phyloP scores from a whole-genome alignment of 2,113 vertebrate genomes.

The Dicerorhinus sumatrensis region DNA sequence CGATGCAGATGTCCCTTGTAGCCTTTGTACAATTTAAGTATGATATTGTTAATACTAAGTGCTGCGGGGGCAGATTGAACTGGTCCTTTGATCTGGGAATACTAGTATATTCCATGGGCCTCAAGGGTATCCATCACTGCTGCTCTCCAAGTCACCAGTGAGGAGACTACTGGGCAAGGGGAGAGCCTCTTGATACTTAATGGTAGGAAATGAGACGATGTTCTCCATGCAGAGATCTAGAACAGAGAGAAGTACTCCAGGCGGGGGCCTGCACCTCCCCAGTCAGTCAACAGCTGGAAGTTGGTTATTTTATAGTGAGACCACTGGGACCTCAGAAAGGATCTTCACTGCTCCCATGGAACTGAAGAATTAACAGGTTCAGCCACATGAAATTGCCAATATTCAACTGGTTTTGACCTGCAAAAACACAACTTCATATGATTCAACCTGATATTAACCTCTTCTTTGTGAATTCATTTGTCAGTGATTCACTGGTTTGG shows the following conservation, averaged over 20 bases:
- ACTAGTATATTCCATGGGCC: background rate
- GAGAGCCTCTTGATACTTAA: background rate
- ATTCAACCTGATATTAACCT: background rate
- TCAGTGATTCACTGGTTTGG: background rate
- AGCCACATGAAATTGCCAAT: background rate
- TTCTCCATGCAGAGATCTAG: background rate
- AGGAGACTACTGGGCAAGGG: background rate
- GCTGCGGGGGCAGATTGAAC: background rate
- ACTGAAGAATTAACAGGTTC: background rate
- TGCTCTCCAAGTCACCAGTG: background rate
- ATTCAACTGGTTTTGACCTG: background rate
- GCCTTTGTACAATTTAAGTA: background rate
- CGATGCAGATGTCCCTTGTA: background rate
- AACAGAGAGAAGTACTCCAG: background rate
- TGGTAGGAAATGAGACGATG: background rate
- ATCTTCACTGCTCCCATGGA: background rate
- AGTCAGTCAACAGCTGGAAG: background rate
- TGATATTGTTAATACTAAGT: background rate
- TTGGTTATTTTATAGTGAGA: background rate
- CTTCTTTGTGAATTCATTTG: background rate
- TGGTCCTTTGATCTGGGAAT: background rate
- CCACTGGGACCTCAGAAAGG: background rate
- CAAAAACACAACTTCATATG: background rate
- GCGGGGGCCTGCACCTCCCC: accelerated
- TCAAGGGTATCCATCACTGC: background rate